Percentiles rank a stretch among this genome's conserved stretches.
Evolutionary conservation across 2,888 invertebrate species (phyloP).

Genomic region (Belgica antarctica): DNA sequence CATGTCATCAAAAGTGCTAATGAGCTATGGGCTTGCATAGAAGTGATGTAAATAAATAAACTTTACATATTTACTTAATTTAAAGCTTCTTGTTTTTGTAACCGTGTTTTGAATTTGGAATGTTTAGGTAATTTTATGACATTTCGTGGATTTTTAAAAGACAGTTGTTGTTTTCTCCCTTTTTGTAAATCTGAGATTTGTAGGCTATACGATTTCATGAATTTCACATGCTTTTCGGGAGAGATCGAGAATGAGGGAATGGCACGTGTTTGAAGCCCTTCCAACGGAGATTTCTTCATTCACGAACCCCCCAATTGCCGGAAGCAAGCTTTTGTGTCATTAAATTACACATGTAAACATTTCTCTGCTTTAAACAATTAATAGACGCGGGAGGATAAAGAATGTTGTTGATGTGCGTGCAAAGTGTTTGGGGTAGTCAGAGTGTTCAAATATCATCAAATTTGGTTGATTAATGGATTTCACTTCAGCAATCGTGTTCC

Average conservation of each 20-base stretch:
- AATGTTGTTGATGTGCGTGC: too few species aligned
- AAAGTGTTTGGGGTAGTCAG: too few species aligned
- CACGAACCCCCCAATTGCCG: background rate
- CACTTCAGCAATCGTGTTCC: too few species aligned
- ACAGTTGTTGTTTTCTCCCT: background rate
- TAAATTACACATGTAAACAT: conserved; percentile 31
- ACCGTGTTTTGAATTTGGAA: too few species aligned
- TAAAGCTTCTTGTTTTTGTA: background rate
- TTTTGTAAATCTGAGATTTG: background rate
- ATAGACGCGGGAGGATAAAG: too few species aligned
- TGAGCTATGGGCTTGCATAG: conserved; percentile 28
- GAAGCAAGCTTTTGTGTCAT: conserved; percentile 24
- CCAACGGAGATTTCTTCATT: background rate
- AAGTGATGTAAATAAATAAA: conserved; percentile 30
- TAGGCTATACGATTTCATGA: background rate
- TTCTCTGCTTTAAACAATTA: too few species aligned
- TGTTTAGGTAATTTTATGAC: too few species aligned
- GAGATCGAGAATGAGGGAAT: background rate
- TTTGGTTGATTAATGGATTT: too few species aligned
- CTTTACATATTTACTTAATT: background rate
- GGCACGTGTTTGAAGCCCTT: background rate
- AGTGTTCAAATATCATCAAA: too few species aligned
- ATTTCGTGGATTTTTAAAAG: background rate
- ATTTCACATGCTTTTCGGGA: background rate
- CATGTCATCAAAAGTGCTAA: conserved; percentile 16